phyloP scores from a whole-genome alignment of 1,140 invertebrate species.

The Rhizoglyphus robini region DNA sequence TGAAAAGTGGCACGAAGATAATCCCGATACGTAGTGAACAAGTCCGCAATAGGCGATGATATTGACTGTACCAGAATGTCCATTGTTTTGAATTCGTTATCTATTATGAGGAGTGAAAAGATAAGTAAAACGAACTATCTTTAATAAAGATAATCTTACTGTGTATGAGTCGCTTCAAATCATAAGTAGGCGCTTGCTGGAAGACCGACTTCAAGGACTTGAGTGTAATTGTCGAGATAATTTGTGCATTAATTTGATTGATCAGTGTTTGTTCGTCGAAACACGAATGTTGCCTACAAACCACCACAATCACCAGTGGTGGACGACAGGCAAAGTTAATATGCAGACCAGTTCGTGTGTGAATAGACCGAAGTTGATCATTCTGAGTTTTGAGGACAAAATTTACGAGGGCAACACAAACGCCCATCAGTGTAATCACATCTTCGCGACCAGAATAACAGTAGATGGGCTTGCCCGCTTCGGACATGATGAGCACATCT shows the following conservation, averaged over 20 bases:
- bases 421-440: slow-evolving; percentile 20
- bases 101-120: background rate
- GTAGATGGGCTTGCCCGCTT: slow-evolving; percentile 25
- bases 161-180: slow-evolving; percentile 18
- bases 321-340: slow-evolving; percentile 20
- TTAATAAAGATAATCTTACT: background rate
- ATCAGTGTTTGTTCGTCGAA: slow-evolving; percentile 21
- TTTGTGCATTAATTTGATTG: slow-evolving; percentile 24
- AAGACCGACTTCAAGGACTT: slow-evolving; percentile 22
- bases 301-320: slow-evolving; percentile 22
- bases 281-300: slow-evolving; percentile 10
- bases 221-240: slow-evolving; percentile 20
- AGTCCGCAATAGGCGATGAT: background rate
- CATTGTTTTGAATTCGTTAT: slow-evolving; percentile 1
- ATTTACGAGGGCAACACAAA: slow-evolving; percentile 24
- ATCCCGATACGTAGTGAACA: background rate
- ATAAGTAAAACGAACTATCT: background rate
- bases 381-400: slow-evolving; percentile 18
- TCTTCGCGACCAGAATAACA: slow-evolving; percentile 20
- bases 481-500: slow-evolving; percentile 22
- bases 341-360: slow-evolving; percentile 7
- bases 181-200: slow-evolving; percentile 23
- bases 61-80: slow-evolving; percentile 8
- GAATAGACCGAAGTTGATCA: slow-evolving; percentile 17
- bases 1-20: background rate